phyloP scores from a whole-genome alignment of 2,888 invertebrate genomes.

The Elaeidobius kamerunicus region DNA sequence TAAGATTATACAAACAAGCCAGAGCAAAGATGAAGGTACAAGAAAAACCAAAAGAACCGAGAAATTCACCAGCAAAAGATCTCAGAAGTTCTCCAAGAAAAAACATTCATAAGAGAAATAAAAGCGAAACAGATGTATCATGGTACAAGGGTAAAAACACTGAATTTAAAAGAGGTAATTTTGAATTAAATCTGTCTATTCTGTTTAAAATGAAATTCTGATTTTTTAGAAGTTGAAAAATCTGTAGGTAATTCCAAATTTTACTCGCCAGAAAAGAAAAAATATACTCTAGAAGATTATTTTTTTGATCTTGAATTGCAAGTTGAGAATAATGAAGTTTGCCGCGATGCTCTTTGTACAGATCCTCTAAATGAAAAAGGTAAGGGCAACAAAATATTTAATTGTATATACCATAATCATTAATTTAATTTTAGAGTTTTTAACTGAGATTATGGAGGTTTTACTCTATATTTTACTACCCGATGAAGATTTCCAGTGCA shows the following conservation, averaged over 20 bases:
- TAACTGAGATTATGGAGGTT: conserved; percentile 79
- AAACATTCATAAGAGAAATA: conserved; percentile 61
- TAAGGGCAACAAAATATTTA: too few species aligned
- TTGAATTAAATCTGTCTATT: conserved; percentile 32
- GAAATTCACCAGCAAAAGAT: conserved; percentile 45
- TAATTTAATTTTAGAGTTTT: conserved; percentile 67
- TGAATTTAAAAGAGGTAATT: conserved; percentile 47
- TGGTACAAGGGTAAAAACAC: conserved; percentile 54
- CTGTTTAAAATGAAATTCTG: conserved; percentile 41
- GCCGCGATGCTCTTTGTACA: conserved; percentile 77
- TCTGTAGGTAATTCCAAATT: conserved; percentile 61
- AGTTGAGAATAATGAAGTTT: conserved; percentile 75
- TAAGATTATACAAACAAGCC: conserved; percentile 81
- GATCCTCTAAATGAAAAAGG: conserved; percentile 65
- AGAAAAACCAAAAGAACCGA: conserved; percentile 41
- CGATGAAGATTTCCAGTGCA: conserved; percentile 80
- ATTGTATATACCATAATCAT: too few species aligned
- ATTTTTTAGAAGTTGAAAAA: conserved; percentile 40
- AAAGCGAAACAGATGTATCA: conserved; percentile 70
- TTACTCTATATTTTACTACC: conserved; percentile 79
- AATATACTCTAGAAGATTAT: conserved; percentile 60
- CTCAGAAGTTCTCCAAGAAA: conserved; percentile 45
- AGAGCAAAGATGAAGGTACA: conserved; percentile 50
- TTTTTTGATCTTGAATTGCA: conserved; percentile 89
- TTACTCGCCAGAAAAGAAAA: conserved; percentile 52